These are phyloP conservation scores for Dendrocopos noguchii DNA, from an alignment of 2,113 vertebrate species.

Conservation along the genomic window DNA sequence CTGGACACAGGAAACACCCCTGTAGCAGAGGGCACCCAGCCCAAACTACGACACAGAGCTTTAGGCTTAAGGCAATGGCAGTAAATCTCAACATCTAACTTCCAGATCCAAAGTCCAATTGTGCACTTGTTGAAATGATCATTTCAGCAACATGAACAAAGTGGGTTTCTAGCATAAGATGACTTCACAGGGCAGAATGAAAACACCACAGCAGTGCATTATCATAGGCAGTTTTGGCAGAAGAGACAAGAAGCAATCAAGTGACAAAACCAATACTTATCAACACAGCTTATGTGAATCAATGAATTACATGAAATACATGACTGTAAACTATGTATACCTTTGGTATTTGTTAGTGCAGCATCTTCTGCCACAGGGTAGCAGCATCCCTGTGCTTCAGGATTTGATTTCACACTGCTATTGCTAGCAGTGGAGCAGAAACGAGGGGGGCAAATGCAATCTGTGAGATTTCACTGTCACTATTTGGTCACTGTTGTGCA, in stretches of 20 bases:
- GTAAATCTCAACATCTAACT: background rate
- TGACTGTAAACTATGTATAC: background rate
- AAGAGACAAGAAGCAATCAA: background rate
- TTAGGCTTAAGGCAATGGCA: background rate
- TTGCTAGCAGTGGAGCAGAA: background rate
- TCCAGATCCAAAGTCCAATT: background rate
- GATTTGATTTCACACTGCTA: background rate
- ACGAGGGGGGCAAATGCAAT: background rate
- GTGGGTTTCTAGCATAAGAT: background rate
- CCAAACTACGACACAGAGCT: too few relatives aligned
- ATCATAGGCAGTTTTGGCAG: background rate
- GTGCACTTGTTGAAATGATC: background rate
- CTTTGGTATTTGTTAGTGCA: background rate
- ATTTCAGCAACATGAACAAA: background rate
- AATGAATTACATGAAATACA: background rate
- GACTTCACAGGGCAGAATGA: background rate
- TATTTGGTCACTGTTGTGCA: background rate
- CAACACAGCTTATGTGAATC: background rate
- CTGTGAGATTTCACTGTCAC: background rate
- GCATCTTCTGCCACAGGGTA: background rate
- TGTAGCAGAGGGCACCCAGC: too few relatives aligned
- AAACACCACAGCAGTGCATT: background rate
- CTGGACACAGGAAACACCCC: too few relatives aligned
- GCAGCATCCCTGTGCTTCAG: background rate
- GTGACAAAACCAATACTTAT: background rate